Evolutionary conservation across 1,140 invertebrate genomes (phyloP), one percentile per base, ranked within the genome.

Genomic region (Luehdorfia chinensis): DNA sequence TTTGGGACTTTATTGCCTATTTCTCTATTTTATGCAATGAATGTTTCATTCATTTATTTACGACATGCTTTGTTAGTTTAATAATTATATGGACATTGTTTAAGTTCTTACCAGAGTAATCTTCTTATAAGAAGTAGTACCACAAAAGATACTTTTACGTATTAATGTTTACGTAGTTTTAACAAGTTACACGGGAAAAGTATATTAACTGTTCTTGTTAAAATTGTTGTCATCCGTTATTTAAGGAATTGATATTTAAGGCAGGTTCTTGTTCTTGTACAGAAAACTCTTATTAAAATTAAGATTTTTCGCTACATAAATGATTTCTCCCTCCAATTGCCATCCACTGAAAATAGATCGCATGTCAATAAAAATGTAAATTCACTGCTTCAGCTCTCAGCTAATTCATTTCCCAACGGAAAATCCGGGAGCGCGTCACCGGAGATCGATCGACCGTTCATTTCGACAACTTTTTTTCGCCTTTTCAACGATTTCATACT

Each of bases 321-420:
- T 46, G 47, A 48, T 53, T 53, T 51, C 45, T 50, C 59, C 43
- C 61, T 69, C 53, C 64, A 62, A 74, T 74, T 66, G 74, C 65
- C 68, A 73, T 80, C 75, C 72, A 65, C 59, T 71, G 76, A 68
- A 75, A 84, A 84, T 78, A 81, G 77, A 81, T 78, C 71, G 76
- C 59, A 77, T 83, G 78, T 85, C 78, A 85, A 85, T 85, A 85
- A 85, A 85, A 85, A 85, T 85, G 81, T 85, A 85, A 85, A 85
- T 85, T 83, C 72, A 55, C 51, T 67, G 62, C 71, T 74, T 73
- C 75, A 73, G 74, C 72, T 81, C 71, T 66, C 69, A 65, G 77
- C 81, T 85, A 85, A 85, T 85, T 85, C 79, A 84, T 85, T 84
- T 76, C 71, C 77, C 77, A 68, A 68, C 83, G 76, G 80, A 80